These are phyloP conservation scores for Ophioninae sp. DNA, from an alignment of 2,888 invertebrate genomes.

Conservation along the genomic window DNA sequence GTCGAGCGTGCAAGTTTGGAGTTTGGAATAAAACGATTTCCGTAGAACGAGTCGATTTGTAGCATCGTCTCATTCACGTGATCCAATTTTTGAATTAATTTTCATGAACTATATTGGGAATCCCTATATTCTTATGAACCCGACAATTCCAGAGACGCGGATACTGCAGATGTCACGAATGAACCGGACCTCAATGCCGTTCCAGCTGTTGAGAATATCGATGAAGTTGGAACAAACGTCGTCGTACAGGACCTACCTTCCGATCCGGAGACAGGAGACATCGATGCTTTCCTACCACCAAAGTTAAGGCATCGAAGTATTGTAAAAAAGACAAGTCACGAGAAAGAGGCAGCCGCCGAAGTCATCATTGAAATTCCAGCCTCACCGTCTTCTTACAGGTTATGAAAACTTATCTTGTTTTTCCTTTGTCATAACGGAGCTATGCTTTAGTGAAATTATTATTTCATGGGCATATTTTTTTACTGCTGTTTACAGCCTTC, in stretches of 20 bases:
- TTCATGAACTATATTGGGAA: background rate
- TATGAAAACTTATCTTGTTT: background rate
- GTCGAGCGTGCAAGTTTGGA: background rate
- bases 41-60: no score
- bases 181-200: background rate
- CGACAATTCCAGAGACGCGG: conserved; percentile 5
- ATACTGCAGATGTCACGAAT: background rate
- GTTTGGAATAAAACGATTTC: no score
- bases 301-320: background rate
- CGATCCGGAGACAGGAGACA: conserved; percentile 3
- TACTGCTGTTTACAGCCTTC: no score
- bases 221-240: background rate
- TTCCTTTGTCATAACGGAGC: background rate
- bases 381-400: conserved; percentile 15
- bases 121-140: background rate
- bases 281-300: conserved; percentile 36
- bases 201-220: background rate
- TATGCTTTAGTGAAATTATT: background rate
- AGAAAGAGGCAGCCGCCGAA: background rate
- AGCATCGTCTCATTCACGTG: no score
- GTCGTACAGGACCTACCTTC: background rate
- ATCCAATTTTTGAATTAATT: background rate
- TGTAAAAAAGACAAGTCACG: background rate
- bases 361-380: conserved; percentile 15
- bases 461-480: no score